Conservation (phyloP, 2,888 invertebrate genomes). For the Trichogramma evanescens region DNA sequence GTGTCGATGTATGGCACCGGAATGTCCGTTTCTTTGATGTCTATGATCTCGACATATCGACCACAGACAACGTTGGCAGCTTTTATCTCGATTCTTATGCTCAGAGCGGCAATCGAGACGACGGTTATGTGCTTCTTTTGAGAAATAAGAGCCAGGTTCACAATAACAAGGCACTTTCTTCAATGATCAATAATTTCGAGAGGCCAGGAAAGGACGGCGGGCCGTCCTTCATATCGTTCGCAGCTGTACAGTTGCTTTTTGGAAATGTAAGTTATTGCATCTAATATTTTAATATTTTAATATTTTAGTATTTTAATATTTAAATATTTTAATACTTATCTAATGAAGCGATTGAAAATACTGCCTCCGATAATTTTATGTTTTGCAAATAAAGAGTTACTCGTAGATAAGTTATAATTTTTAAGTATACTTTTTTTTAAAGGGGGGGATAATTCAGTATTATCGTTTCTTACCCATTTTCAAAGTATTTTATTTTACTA, state of each 20-base stretch:
- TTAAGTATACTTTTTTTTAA: no score
- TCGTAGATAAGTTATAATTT: neutral
- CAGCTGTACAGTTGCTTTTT: slow-evolving; percentile 71
- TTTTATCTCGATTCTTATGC: slow-evolving; percentile 82
- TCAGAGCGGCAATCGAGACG: slow-evolving; percentile 53
- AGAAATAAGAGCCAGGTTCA: slow-evolving; percentile 63
- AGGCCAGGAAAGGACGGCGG: slow-evolving; percentile 54
- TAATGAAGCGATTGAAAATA: no score
- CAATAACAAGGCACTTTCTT: slow-evolving; percentile 65
- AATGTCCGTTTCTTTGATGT: slow-evolving; percentile 79
- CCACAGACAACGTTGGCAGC: slow-evolving; percentile 63
- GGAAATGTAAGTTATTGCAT: slow-evolving; percentile 52
- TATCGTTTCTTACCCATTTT: no score
- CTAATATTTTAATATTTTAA: neutral
- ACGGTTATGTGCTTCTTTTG: slow-evolving; percentile 74
- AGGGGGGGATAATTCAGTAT: no score
- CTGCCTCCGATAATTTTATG: no score
- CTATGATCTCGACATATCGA: slow-evolving; percentile 56
- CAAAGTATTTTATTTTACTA: no score
- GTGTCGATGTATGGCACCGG: slow-evolving; percentile 74
- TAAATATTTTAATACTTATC: neutral
- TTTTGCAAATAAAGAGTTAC: neutral
- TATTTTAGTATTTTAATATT: neutral
- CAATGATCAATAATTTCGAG: slow-evolving; percentile 77
- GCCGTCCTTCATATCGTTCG: slow-evolving; percentile 67